Evolutionary conservation across 2,797 vertebrate genomes (phyloP), one percentile per base, ranked within the genome.

Genomic region (Pipistrellus pygmaeus): DNA sequence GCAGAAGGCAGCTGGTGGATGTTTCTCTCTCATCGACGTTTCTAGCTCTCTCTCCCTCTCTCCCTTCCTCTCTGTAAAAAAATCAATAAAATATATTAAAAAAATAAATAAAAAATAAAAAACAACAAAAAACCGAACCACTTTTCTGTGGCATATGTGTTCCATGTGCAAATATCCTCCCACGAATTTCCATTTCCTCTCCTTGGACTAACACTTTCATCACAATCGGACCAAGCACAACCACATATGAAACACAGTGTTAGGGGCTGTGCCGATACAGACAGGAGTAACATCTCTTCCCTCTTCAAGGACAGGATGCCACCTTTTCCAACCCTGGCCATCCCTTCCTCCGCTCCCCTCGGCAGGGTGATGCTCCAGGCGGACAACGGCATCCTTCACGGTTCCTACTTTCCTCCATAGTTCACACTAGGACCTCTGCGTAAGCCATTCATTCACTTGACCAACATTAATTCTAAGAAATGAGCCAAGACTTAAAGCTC

Each of bases 251-350:
- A 35, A 57, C 9, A 4, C 38, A 1, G 3, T 30, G 5, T 57
- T 41, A 17, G 90, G 90, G 35, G 8, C 25, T 8, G 3, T 10
- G 44, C 48, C 20, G 21, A n/a, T 1, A 46, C 14, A 14, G 32
- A 5, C 0, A 5, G 48, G 72, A 41, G 35, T 11, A 18, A 10
- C 23, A 17, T 13, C 60, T 51, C 27, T 27, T 5, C 13, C 53
- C 51, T 62, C 23, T 17, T 53, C 44, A 32, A 25, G 55, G 23
- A 32, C 64, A 2, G 1, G 6, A 0, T 0, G 30, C 20, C 12
- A 4, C 3, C 48, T 44, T n/a, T 30, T 46, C 62, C 25, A 44
- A 0, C 0, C 2, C 38, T 4, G 5, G 6, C n/a, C 0, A 5
- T 35, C 69, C 62, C 23, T 51, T 44, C 12, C 62, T 72, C n/a